phyloP scores from a whole-genome alignment of 1,140 invertebrate species.

The Drosophila setifemur region DNA sequence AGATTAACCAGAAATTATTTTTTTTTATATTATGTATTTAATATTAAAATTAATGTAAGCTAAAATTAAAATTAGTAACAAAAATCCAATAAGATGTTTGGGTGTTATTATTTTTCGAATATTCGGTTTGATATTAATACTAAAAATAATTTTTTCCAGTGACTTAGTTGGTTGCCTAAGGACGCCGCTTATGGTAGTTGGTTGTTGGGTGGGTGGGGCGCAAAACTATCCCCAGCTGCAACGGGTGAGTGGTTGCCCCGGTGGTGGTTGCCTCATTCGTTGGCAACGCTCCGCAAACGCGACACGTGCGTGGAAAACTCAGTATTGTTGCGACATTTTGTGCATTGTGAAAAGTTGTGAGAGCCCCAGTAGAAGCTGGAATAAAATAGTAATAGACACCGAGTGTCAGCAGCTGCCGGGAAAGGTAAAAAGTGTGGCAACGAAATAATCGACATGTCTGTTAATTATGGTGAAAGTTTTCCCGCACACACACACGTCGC shows the following conservation, averaged over 20 bases:
- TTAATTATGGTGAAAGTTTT: conserved; percentile 80
- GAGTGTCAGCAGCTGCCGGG: conserved; percentile 51
- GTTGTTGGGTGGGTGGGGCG: conserved; percentile 11
- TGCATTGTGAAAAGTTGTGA: conserved; percentile 60
- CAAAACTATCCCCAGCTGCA: conserved; percentile 48
- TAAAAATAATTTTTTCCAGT: background rate
- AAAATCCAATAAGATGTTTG: too few relatives aligned
- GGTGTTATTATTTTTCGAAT: too few relatives aligned
- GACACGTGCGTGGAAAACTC: conserved; percentile 74
- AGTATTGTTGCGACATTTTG: conserved; percentile 41
- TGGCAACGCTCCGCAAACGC: conserved; percentile 59
- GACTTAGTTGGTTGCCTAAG: conserved; percentile 47
- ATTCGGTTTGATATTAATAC: background rate
- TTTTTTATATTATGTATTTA: too few relatives aligned
- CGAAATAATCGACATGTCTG: conserved; percentile 80
- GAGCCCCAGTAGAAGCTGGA: conserved; percentile 52
- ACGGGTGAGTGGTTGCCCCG: conserved; percentile 41
- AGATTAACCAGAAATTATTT: too few relatives aligned
- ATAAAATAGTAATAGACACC: conserved; percentile 50
- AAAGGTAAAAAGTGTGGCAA: conserved; percentile 74
- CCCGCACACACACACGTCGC: conserved; percentile 33
- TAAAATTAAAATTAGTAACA: too few relatives aligned
- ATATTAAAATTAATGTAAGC: too few relatives aligned
- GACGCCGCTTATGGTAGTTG: conserved; percentile 65
- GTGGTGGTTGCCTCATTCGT: conserved; percentile 54